Conservation (phyloP, 2,113 vertebrate genomes). For the Hylia prasina region DNA sequence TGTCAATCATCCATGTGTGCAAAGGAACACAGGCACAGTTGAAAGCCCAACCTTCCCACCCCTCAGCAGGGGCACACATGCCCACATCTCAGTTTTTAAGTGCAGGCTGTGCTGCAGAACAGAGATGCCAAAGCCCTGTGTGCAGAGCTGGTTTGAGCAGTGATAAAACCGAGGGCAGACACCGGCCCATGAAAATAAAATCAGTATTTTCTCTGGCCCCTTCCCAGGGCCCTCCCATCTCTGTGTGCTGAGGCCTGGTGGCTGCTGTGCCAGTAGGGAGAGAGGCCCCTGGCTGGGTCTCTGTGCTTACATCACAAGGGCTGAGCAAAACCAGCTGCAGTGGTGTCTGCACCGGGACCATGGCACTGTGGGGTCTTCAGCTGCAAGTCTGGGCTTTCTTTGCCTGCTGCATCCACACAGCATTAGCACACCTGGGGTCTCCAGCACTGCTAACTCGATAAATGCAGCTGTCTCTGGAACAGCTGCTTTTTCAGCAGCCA, state of each 20-base stretch:
- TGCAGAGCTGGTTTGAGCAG: not conserved
- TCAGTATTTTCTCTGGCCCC: not conserved
- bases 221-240: not conserved
- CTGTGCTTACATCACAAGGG: rapidly evolving
- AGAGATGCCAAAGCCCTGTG: not conserved
- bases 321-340: not conserved
- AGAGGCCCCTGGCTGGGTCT: not conserved
- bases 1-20: not conserved
- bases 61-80: not conserved
- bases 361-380: not conserved
- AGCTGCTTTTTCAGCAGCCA: not conserved
- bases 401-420: rapidly evolving
- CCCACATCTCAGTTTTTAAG: not conserved
- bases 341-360: not conserved
- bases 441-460: not conserved
- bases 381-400: not conserved
- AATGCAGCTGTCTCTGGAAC: not conserved
- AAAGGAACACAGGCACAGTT: not conserved
- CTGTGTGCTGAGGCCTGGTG: rapidly evolving
- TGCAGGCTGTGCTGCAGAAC: not conserved
- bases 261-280: not conserved
- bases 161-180: not conserved
- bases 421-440: rapidly evolving
- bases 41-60: not conserved
- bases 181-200: not conserved